phyloP scores from a whole-genome alignment of 2,797 vertebrate species.

The Sciurus vulgaris region DNA sequence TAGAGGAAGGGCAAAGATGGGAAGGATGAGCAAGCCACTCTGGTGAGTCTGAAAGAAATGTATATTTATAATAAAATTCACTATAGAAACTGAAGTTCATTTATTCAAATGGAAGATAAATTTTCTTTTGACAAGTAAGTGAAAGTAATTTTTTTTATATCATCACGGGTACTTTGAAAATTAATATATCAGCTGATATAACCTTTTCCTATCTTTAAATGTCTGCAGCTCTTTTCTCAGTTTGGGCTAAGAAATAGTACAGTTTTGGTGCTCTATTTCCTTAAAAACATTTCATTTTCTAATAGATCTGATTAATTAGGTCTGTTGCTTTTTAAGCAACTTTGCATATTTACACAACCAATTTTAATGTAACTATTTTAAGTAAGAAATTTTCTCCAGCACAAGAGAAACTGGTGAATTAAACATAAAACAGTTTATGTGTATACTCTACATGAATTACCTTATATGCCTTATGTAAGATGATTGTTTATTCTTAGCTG shows the following conservation, averaged over 20 bases:
- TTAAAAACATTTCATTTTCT: not conserved
- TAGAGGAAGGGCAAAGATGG: not conserved
- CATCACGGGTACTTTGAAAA: slow-evolving; percentile 73
- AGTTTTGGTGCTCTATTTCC: not conserved
- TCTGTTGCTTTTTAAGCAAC: not conserved
- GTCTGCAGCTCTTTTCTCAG: not conserved
- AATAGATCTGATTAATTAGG: not conserved
- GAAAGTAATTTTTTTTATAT: slow-evolving; percentile 70
- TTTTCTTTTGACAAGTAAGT: slow-evolving; percentile 61
- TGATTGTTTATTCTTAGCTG: not conserved
- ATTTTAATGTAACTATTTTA: not conserved
- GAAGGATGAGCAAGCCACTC: not conserved
- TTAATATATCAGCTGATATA: slow-evolving; percentile 62
- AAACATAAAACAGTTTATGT: not conserved
- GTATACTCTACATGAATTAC: not conserved
- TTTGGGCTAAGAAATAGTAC: not conserved
- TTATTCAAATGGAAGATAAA: slow-evolving; percentile 52
- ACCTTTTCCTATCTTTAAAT: not conserved
- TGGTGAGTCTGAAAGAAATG: slow-evolving; percentile 72
- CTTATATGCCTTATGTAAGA: not conserved
- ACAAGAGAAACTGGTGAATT: not conserved
- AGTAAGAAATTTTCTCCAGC: not conserved
- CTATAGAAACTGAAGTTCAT: slow-evolving; percentile 75
- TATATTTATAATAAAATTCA: slow-evolving; percentile 67
- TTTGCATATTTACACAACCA: not conserved